These are phyloP conservation scores for Griposia aprilina DNA, from an alignment of 2,888 invertebrate genomes.

Conservation along the genomic window DNA sequence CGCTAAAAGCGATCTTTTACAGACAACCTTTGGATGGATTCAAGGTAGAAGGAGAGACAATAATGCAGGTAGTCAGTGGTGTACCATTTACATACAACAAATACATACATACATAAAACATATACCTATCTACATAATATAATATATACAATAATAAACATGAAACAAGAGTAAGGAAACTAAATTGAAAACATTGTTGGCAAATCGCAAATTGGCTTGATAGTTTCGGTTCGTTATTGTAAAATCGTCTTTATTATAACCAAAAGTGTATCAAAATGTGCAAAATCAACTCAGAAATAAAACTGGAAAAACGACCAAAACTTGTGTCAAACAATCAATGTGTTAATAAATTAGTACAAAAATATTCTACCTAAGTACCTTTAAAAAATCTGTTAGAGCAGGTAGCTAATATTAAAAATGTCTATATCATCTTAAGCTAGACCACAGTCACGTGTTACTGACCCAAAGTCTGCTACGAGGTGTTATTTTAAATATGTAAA, in stretches of 20 bases:
- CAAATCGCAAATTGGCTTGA: slow-evolving; percentile 5
- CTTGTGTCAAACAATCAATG: not conserved
- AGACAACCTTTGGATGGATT: no score
- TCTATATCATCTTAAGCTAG: slow-evolving; percentile 7
- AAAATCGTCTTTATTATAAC: not conserved
- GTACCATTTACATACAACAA: no score
- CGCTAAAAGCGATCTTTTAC: no score
- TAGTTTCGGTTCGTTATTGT: not conserved
- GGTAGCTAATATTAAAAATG: not conserved
- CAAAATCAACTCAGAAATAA: slow-evolving; percentile 10
- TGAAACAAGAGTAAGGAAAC: no score
- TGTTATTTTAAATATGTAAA: not conserved
- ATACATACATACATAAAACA: no score
- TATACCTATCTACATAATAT: no score
- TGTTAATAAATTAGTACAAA: not conserved
- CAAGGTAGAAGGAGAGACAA: no score
- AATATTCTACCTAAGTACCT: not conserved
- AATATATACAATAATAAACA: no score
- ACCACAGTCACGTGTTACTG: not conserved
- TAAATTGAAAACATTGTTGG: no score
- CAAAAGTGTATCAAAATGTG: slow-evolving; percentile 6
- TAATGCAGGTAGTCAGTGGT: no score
- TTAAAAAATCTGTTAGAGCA: not conserved
- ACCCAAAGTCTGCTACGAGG: no score
- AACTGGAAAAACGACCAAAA: not conserved